Evolutionary conservation across 2,888 invertebrate species (phyloP), one percentile per base, ranked within the genome.

Genomic region (Zootermopsis nevadensis): DNA sequence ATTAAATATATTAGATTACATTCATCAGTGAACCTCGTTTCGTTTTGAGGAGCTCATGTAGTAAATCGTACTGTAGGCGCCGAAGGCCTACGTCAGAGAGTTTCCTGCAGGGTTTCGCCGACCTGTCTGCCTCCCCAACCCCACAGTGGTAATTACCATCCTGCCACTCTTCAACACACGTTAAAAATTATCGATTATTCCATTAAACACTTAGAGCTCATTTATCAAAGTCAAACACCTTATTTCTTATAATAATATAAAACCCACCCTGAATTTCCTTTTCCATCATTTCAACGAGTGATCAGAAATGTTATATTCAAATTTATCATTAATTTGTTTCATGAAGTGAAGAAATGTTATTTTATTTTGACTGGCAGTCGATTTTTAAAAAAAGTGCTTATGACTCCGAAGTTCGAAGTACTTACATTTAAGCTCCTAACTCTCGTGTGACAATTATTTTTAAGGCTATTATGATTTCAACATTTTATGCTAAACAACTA

Each of bases 141-240:
- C 42, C 55, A 88, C 33, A 22, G n/a, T 35, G 30, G 53, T 89
- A 89, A 89, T 89, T 89, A 89, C 88, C 86, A 87, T 85, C 87
- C 89, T 88, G 89, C 88, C 89, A 88, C 88, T 89, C 89, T 89
- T 88, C 87, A 81, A 88, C 87, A 87, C 89, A 88, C 89, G 88
- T 88, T 88, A 88, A 87, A 87, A 88, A 89, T 88, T 89, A 90
- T 90, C 90, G 90, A 90, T 90, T 90, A 90, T 90, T 89, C 89
- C 89, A 90, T 90, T 90, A 90, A 90, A 89, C 89, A 90, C 89
- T 89, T 89, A 88, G 89, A 84, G 87, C 88, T 88, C 90, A 90
- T 90, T 90, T 89, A 90, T 90, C 90, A 90, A 89, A 89, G 90
- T 89, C 90, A 88, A 86, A 82, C 66, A 30, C 72, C n/a, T 31